Evolutionary conservation across 2,113 vertebrate species (phyloP).

Genomic region (Callocephalon fimbriatum): DNA sequence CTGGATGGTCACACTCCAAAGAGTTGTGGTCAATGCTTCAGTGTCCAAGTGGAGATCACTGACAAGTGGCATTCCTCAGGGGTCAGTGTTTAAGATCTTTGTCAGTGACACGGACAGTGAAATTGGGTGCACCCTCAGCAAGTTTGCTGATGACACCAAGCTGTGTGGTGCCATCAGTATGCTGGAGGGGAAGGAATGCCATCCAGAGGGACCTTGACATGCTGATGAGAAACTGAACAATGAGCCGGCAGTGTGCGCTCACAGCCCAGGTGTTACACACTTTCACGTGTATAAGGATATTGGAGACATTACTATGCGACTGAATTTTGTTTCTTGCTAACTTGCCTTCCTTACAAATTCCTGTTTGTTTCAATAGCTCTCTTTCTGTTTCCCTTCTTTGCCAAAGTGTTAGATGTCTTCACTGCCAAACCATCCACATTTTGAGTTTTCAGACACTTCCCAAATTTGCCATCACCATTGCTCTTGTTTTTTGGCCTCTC

Average conservation of each 20-base stretch:
- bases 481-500: not conserved
- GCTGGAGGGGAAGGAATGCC: not conserved
- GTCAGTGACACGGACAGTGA: not conserved
- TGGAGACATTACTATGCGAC: not conserved
- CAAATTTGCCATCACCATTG: not conserved
- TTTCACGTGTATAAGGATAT: accelerated
- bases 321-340: not conserved
- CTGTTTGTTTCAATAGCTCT: not conserved
- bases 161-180: not conserved
- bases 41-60: not conserved
- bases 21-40: not conserved
- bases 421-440: not conserved
- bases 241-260: not conserved
- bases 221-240: not conserved
- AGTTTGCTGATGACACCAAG: not conserved
- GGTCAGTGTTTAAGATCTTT: not conserved
- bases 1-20: not conserved
- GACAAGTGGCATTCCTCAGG: not conserved
- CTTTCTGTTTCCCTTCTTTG: not conserved
- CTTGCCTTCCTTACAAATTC: not conserved
- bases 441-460: not conserved
- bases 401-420: not conserved
- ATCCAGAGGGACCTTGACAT: not conserved
- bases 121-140: not conserved
- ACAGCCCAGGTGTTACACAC: accelerated